phyloP scores from a whole-genome alignment of 2,888 invertebrate genomes.

The Atrina japonica region DNA sequence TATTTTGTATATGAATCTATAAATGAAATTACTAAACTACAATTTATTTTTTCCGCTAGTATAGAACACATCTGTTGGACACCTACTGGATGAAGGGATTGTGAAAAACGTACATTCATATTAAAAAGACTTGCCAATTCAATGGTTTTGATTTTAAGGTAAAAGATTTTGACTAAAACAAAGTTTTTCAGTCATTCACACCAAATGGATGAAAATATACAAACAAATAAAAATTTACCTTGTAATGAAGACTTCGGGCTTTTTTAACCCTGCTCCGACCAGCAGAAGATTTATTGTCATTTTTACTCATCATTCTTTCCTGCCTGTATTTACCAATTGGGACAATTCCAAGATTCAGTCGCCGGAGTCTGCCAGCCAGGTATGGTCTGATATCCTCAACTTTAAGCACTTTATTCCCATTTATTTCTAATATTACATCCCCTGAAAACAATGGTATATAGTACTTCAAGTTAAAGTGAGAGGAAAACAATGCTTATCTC shows the following conservation, averaged over 20 bases:
- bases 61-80: too few species aligned
- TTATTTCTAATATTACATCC: conserved; percentile 72
- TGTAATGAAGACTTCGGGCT: conserved; percentile 44
- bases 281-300: conserved; percentile 28
- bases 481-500: too few species aligned
- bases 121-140: neutral
- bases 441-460: too few species aligned
- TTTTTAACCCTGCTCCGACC: conserved; percentile 63
- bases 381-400: conserved; percentile 60
- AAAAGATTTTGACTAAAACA: neutral
- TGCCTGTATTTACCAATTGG: conserved; percentile 61
- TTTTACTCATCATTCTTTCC: neutral
- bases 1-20: too few species aligned
- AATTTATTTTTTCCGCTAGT: too few species aligned
- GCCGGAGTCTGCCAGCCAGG: conserved; percentile 61
- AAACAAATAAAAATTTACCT: too few species aligned
- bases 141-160: neutral
- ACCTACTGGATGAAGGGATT: too few species aligned
- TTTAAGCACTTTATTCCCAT: conserved; percentile 62
- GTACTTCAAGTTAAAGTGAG: too few species aligned
- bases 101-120: neutral
- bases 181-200: conserved; percentile 46
- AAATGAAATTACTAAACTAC: too few species aligned
- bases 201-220: too few species aligned
- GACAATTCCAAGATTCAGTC: conserved; percentile 68